Evolutionary conservation across 2,888 invertebrate species (phyloP).

Genomic region (Keiferia lycopersicella): DNA sequence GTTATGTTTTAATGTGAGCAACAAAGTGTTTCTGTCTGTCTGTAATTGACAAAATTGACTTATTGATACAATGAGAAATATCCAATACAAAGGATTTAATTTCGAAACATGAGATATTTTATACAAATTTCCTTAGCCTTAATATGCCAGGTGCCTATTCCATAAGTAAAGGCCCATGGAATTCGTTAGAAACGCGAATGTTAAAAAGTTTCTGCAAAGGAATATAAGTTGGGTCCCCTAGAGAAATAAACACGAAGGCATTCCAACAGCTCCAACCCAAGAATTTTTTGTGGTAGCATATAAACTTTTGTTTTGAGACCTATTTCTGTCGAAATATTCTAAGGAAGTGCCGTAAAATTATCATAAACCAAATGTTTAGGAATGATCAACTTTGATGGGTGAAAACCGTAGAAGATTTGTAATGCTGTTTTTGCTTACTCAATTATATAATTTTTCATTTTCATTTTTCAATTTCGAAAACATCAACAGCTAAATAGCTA

Average conservation of each 20-base stretch:
- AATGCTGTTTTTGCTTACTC: too few relatives aligned
- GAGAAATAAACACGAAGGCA: constrained; percentile 30
- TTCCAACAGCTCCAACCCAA: constrained; percentile 1
- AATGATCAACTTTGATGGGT: not conserved
- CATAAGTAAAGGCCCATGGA: constrained; percentile 17
- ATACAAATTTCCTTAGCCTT: too few relatives aligned
- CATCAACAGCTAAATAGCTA: too few relatives aligned
- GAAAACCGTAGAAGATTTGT: not conserved
- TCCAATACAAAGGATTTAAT: too few relatives aligned
- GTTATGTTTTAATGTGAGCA: too few relatives aligned
- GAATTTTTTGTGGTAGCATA: constrained; percentile 10
- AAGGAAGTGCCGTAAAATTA: constrained; percentile 23
- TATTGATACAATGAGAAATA: too few relatives aligned
- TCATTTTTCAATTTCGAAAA: too few relatives aligned
- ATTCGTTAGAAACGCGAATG: constrained; percentile 30
- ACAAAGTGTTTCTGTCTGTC: too few relatives aligned
- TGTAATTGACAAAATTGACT: too few relatives aligned
- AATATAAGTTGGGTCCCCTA: constrained; percentile 32
- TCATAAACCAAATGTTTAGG: constrained; percentile 21
- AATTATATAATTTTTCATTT: too few relatives aligned
- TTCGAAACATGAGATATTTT: too few relatives aligned
- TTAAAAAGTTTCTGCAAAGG: constrained; percentile 31
- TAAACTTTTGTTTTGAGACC: constrained; percentile 26
- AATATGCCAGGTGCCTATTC: too few relatives aligned
- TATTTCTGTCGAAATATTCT: constrained; percentile 21